A percentile compares a stretch with the other conserved stretches of the same genome.
Conservation (phyloP, 1,140 invertebrate genomes). For the Nixonia krombeini region DNA sequence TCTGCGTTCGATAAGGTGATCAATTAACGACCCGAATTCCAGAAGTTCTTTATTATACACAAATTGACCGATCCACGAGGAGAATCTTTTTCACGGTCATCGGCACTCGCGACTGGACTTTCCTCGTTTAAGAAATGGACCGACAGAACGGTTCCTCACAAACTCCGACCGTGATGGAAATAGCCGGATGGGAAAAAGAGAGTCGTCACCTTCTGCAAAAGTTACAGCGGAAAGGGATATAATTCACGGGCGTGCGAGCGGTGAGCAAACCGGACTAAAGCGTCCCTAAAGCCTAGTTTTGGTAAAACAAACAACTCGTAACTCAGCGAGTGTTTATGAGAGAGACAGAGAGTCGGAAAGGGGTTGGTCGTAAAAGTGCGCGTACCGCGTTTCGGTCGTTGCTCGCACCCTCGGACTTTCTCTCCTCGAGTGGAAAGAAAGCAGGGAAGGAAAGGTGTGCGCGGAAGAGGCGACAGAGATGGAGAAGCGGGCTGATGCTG, state of each 20-base stretch:
- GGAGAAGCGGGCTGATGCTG: slow-evolving; percentile 12
- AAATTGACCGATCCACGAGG: neutral
- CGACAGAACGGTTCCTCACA: no score
- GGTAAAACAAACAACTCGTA: slow-evolving; percentile 65
- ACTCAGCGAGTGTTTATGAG: slow-evolving; percentile 69
- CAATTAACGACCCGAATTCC: slow-evolving; percentile 27
- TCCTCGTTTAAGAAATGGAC: no score
- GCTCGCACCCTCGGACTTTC: slow-evolving; percentile 31
- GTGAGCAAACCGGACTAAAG: slow-evolving; percentile 32
- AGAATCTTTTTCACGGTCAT: slow-evolving; percentile 1
- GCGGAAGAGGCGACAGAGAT: slow-evolving; percentile 26
- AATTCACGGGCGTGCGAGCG: neutral
- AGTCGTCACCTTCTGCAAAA: no score
- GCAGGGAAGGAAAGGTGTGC: neutral
- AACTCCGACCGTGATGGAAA: no score
- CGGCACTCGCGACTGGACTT: no score
- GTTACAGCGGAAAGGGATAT: neutral
- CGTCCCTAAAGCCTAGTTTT: slow-evolving; percentile 56
- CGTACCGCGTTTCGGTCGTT: slow-evolving; percentile 53
- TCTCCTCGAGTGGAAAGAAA: slow-evolving; percentile 22
- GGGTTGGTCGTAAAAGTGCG: slow-evolving; percentile 62
- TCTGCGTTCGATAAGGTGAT: slow-evolving; percentile 25
- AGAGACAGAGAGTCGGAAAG: slow-evolving; percentile 10
- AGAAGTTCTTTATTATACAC: slow-evolving; percentile 9
- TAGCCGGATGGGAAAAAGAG: no score